Evolutionary conservation across 1,140 invertebrate species (phyloP).

Genomic region (Akabosia matsudoensis): DNA sequence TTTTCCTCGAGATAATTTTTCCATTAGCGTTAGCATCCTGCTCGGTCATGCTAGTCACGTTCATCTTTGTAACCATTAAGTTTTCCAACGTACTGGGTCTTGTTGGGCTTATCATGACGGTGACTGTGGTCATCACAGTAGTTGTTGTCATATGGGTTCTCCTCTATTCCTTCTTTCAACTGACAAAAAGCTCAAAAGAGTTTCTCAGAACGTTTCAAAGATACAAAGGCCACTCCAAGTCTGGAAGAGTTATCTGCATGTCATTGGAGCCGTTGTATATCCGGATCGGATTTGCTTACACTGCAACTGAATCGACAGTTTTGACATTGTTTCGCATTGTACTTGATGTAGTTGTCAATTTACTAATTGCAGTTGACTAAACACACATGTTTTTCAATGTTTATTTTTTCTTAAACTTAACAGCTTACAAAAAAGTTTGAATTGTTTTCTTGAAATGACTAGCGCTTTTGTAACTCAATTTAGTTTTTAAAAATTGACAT

Average conservation of each 20-base stretch:
- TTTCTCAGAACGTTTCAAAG: neutral
- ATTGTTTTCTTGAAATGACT: neutral
- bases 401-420: neutral
- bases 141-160: neutral
- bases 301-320: neutral
- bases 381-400: neutral
- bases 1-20: neutral
- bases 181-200: neutral
- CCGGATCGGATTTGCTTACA: neutral
- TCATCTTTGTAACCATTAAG: neutral
- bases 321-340: neutral
- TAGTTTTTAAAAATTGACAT: constrained; percentile 14
- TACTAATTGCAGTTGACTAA: neutral
- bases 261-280: neutral
- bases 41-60: neutral
- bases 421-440: neutral
- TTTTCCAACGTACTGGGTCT: neutral
- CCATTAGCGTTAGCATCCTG: neutral
- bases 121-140: neutral
- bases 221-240: neutral
- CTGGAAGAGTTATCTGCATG: neutral
- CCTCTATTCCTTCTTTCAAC: neutral
- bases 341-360: neutral
- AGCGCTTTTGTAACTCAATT: neutral
- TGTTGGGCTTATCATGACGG: neutral